These are phyloP conservation scores for Rambutsinella grinnellia DNA, from an alignment of 2,888 invertebrate genomes.

Conservation along the genomic window DNA sequence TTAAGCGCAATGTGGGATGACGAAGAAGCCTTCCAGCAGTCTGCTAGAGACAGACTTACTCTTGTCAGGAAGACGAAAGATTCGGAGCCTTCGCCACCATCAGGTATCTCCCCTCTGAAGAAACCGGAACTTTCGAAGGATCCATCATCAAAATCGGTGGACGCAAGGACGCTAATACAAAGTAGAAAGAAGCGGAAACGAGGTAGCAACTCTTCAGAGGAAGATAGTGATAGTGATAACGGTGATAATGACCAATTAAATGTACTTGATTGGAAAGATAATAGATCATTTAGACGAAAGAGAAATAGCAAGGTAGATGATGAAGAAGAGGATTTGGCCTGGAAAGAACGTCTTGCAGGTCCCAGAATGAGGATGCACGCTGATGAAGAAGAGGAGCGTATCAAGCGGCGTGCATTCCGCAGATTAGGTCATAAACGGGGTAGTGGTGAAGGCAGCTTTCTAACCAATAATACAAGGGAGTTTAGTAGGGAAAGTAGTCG, in stretches of 20 bases:
- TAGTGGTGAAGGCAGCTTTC: constrained; percentile 39
- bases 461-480: constrained; percentile 40
- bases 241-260: constrained; percentile 23
- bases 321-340: constrained; percentile 50
- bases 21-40: constrained; percentile 62
- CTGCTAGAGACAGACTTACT: constrained; percentile 22
- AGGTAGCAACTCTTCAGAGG: constrained; percentile 43
- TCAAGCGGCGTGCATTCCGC: constrained; percentile 67
- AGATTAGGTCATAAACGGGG: constrained; percentile 37
- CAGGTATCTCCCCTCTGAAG: constrained; percentile 30
- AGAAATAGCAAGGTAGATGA: constrained; percentile 23
- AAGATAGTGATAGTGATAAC: constrained; percentile 37
- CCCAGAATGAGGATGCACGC: constrained; percentile 89
- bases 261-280: constrained; percentile 43
- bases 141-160: background rate
- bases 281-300: constrained; percentile 25
- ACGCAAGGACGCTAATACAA: constrained; percentile 31
- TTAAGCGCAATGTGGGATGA: constrained; percentile 77
- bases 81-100: background rate
- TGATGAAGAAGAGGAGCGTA: constrained; percentile 84
- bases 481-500: constrained; percentile 33
- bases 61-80: constrained; percentile 16
- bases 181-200: constrained; percentile 34
- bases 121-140: constrained; percentile 2
- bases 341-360: constrained; percentile 73